Evolutionary conservation across 1,140 invertebrate genomes (phyloP), one percentile per base, ranked within the genome.

Genomic region (Chrysopa pallens): DNA sequence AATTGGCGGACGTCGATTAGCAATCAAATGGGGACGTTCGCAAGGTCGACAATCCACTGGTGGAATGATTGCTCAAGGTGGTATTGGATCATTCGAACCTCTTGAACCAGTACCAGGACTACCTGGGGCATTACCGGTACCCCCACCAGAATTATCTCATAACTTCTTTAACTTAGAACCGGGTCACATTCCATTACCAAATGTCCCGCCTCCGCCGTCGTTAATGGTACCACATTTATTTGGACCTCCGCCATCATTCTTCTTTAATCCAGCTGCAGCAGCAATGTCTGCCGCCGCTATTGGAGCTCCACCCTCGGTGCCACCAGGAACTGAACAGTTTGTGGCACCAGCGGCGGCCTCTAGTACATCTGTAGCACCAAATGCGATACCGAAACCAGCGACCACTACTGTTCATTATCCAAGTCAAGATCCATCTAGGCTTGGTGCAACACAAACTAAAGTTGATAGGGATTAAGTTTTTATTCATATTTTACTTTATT

Each of bases 21-120:
- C 87, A 7, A 94, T 99, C 29, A 93, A 96, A 57, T 98, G 95
- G 95, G 94, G 95, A 1, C 77, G 85, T 53, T 87, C 86, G 2
- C 88, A 92, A 63, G 87, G 46, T 8, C 51, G 54, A 27, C 48
- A 50, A 8, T 52, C 61, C 50, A 49, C 52, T 47, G 17, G 59
- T 48, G 39, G 66, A 53, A 37, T 39, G 23, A 39, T 50, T 28
- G 57, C 29, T 23, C 48, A 50, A 8, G 53, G 62, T 50, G 49
- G 52, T 47, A 23, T 59, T 49, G 39, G 66, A 53, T 36, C 40
- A 23, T 37, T 50, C 23, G 57, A 74, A 42, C 62, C 68, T 1
- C 61, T 89, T 33, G 86, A 91, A 55, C 84, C 86, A 4, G 84
- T 93, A 0, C 87, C 86, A n/a, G 89, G 88, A 4, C 62, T 93